Evolutionary conservation across 2,888 invertebrate species (phyloP), one percentile per base, ranked within the genome.

Genomic region (Thera obeliscata): DNA sequence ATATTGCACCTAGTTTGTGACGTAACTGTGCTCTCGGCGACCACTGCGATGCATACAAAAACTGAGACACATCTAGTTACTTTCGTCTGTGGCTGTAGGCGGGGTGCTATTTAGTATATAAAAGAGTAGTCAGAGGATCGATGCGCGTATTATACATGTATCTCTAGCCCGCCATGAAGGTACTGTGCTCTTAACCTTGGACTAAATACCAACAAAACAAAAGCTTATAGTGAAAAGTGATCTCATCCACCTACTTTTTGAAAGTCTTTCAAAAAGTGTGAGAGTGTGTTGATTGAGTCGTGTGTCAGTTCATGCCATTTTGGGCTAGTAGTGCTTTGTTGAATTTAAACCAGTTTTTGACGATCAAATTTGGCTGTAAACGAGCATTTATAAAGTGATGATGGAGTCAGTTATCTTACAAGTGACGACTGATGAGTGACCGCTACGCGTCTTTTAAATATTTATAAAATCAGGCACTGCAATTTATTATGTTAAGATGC

Each of bases 131-230:
- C 80, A 72, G 78, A 74, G 76, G 80, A 84, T 82, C 80, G 81
- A 76, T 78, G 74, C 78, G 82, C 81, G 85, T 87, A 89, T 85
- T 84, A 80, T 78, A 81, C 76, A 81, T 81, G 86, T 81, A 78
- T 79, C 81, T 78, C 76, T 77, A 78, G 87, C 82, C 83, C 81
- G 77, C 83, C 74, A 92, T 91, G 91, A 91, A 91, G 92, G 92
- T 91, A 91, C 79, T 80, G 63, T 57, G 67, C 63, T 67, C 66
- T 38, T 63, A 70, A 72, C 75, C 72, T 74, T 75, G 71, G 71
- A 66, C 61, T 70, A 64, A 66, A 66, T 67, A 64, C 43, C 9
- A 5, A 46, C 12, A 55, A 38, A 35, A 61, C 57, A 64, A 62
- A 55, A 69, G 64, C 49, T 61, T 61, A 61, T 35, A 61, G 69